Evolutionary conservation across 2,797 vertebrate species (phyloP), one percentile per base, ranked within the genome.

Genomic region (Apodemus agrarius): DNA sequence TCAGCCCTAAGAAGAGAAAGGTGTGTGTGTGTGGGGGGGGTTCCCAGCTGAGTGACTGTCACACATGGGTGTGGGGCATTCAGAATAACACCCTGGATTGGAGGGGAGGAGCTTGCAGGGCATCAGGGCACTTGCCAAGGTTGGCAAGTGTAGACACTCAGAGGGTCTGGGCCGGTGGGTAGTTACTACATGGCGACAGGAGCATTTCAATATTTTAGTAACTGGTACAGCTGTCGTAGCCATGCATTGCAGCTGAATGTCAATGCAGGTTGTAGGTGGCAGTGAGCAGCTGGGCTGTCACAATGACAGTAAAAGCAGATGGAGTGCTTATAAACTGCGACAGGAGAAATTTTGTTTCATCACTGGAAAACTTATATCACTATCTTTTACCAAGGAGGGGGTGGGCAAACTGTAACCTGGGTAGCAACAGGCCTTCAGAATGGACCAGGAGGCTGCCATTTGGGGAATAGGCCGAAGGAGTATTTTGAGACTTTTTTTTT

Each of bases 211-310:
- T 96, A 94, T 96, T 97, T 97, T 94, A 95, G 96, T 93, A 95
- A 74, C 34, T 34, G 8, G 87, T 89, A 49, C 91, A 96, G 96
- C 94, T 98, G 97, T 85, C 10, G 26, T 57, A 87, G 89, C 22
- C 17, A 46, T n/a, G 40, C 79, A 29, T 86, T 91, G 90, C 54
- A 5, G 90, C 94, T 89, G 95, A 94, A 93, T 94, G 97, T 93
- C 93, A 90, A 95, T 65, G 91, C 94, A 93, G 97, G 97, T 96
- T 97, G 97, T 96, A 96, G 95, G 96, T 97, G 96, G 97, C 94
- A 88, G 93, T 34, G 91, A 97, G 96, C 96, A 97, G 96, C 96
- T 97, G 97, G 84, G 93, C 94, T 95, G 96, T 96, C 97, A 96
- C 91, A 29, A 82, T 76, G 95, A 94, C 3, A 52, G 81, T 94